phyloP scores from a whole-genome alignment of 2,113 vertebrate genomes.

The Campylomormyrus numenius region DNA sequence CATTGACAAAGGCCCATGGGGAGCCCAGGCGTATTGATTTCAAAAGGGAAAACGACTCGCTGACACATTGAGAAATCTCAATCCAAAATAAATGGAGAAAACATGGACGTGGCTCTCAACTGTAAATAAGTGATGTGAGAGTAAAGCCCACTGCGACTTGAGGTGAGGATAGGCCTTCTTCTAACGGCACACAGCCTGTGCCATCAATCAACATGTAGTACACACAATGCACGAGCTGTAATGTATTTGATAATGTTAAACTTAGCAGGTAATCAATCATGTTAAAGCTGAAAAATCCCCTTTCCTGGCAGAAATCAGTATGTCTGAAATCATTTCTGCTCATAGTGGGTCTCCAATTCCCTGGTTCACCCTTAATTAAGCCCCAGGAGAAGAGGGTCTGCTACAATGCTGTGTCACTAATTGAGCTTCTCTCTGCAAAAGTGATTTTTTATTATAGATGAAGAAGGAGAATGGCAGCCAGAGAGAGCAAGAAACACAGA shows the following conservation, averaged over 20 bases:
- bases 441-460: not conserved
- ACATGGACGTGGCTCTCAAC: not conserved
- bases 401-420: conserved; percentile 8
- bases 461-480: not conserved
- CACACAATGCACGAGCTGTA: not conserved
- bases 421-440: conserved; percentile 7
- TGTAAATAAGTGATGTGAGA: conserved; percentile 5
- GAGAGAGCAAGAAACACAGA: not conserved
- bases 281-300: conserved; percentile 11
- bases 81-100: conserved; percentile 15
- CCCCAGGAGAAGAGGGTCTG: not conserved
- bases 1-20: not conserved
- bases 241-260: conserved; percentile 9
- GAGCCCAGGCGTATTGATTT: conserved; percentile 6
- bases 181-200: not conserved
- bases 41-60: not conserved
- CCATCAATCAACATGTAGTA: not conserved
- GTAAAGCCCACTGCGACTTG: too few species aligned
- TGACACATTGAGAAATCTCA: conserved; percentile 9
- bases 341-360: not conserved
- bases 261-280: conserved; percentile 10
- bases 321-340: not conserved
- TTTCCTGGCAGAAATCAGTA: not conserved
- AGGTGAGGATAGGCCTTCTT: not conserved
- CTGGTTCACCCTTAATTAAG: conserved; percentile 5